A percentile compares a stretch with the other conserved stretches of the same genome.
Evolutionary conservation across 2,888 invertebrate genomes (phyloP).

Genomic region (Agonopterix alstromeriana): DNA sequence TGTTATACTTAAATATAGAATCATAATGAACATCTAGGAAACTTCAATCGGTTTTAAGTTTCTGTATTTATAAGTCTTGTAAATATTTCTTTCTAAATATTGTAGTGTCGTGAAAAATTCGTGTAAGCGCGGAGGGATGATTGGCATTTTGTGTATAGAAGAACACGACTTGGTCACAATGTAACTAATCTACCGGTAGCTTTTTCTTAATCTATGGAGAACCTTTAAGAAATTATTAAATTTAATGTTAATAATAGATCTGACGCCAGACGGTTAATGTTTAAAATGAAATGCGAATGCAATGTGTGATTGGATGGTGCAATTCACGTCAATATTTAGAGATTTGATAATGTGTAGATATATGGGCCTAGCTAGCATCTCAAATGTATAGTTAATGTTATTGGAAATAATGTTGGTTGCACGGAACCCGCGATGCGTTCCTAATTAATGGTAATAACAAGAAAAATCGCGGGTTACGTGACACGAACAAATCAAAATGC

Average conservation of each 20-base stretch:
- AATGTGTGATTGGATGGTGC: constrained; percentile 6
- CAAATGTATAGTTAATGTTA: constrained; percentile 7
- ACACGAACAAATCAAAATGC: not conserved
- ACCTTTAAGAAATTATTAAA: not conserved
- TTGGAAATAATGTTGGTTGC: not conserved
- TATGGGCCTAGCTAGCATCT: constrained; percentile 4
- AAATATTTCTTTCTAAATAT: constrained; percentile 11
- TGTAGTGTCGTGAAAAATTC: constrained; percentile 4
- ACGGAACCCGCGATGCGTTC: constrained; percentile 4
- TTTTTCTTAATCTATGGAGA: not conserved
- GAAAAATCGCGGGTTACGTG: not conserved
- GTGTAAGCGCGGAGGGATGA: constrained; percentile 3
- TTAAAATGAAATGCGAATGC: not conserved
- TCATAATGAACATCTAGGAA: constrained; percentile 6
- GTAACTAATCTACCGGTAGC: not conserved
- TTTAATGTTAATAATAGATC: constrained; percentile 6
- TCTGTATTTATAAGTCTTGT: constrained; percentile 12
- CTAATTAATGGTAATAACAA: not conserved
- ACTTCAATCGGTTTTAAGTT: constrained; percentile 10
- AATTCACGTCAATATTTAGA: constrained; percentile 6
- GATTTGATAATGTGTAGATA: constrained; percentile 3
- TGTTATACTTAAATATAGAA: constrained; percentile 3
- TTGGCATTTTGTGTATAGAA: not conserved
- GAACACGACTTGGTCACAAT: constrained; percentile 1
- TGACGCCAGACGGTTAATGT: constrained; percentile 4